Base-by-base conservation (phyloP, 2,888 invertebrate species). In the Hemicrepidius hirtus region DNA sequence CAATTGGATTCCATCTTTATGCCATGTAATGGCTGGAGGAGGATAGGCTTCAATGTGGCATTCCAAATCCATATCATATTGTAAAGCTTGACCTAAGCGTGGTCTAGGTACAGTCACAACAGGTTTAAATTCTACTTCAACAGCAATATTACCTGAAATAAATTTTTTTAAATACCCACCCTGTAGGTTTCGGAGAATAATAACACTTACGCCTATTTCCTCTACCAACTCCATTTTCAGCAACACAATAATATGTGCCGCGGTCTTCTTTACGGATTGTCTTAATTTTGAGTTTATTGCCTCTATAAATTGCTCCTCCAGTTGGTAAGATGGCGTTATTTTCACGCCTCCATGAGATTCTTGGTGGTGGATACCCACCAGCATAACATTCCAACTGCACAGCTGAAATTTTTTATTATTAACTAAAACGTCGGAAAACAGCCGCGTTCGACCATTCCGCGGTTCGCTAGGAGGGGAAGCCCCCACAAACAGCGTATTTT, bases 1-100 rank as follows among this genome's bases (percentile, higher is more conserved):
- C 2, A 97, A 85, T 73, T 93, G 92, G 0, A 92, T 88, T 55
- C 93, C 94, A 64, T 96, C 96, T 84, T 97, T 97, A 3, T 95
- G 88, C 98, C 98, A 98, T 0, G 92, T 90, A 76, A 98, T 96
- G 0, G 95, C 95, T 0, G 98, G 97, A 2, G 96, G 96, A 0
- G 98, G 98, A 86, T 97, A 97, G 0, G 97, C 97, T 84, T 96
- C 96, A 12, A 97, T 94, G 85, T 97, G 97, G 82, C 98, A 98
- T 82, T 97, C 97, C 75, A 98, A 85, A 82, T 97, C 96, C 93
- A 97, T 97, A 80, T 97, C 96, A 82, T 96, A 97, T 84, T 97
- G 97, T 9, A 97, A 87, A 0, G 97, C 97, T 89, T 95, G 92
- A 10, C 96, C 96, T 35, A 96, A 87, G 20, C 96, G 89, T 0